Base-by-base conservation (phyloP, 2,888 invertebrate species). In the Acleris sparsana region DNA sequence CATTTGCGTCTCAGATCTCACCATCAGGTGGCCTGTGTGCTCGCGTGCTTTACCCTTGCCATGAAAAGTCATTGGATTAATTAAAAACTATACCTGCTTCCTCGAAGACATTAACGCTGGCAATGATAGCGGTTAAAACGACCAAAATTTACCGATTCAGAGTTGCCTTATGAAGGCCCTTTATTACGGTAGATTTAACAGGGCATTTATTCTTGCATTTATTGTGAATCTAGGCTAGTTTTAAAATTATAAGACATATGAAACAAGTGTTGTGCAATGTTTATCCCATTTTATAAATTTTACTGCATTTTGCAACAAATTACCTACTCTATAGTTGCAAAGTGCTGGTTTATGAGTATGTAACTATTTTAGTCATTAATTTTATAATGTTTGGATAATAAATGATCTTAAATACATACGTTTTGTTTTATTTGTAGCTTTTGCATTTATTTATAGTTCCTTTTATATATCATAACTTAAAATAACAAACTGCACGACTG, bases 171-270 rank as follows among this genome's bases (percentile, higher is more conserved):
- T 9, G 39, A 39, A 39, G 39, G 13, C 39, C 11, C 39, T 1
- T 13, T 39, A 39, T 39, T 3, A 13, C 4, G 13, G 39, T 11
- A 39, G 39, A 64, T 20, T 9, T 61, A 39, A 39, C 46, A 57
- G 44, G 70, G 78, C 75, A 77, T 78, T 79, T 78, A 76, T 62
- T 39, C 63, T 29, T 70, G 80, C 80, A 81, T 81, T 81, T 80
- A 80, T 69, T 70, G 25, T 68, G 56, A 71, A 63, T 22, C 11
- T 68, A 63, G 56, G 17, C 33, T 68, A 68, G 62, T 17, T 58
- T 64, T 62, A 49, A 64, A 57, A 62, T 64, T 53, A n/a, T 68
- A 62, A 68, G 57, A 68, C 58, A 52, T 33, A 33, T 62, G 65
- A 56, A 66, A 55, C 61, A 17, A 66, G 59, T 53, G 61, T 66